Percentiles rank a stretch among this genome's conserved stretches.
phyloP scores from a whole-genome alignment of 2,797 vertebrate species.

The Eidolon dupreanum region DNA sequence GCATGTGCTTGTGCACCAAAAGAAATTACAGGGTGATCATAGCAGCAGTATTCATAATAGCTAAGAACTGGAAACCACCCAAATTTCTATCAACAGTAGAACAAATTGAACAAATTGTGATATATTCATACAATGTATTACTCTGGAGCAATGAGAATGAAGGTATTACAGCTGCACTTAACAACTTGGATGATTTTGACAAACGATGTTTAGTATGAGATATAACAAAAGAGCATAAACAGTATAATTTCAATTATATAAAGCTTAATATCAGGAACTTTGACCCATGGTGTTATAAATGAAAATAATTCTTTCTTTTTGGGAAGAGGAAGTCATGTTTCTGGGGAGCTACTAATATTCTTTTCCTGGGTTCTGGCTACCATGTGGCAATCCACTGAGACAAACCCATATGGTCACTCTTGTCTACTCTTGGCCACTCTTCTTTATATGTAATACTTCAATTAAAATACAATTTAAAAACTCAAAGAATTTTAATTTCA shows the following conservation, averaged over 20 bases:
- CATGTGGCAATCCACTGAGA: background rate
- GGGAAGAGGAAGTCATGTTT: background rate
- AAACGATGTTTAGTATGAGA: background rate
- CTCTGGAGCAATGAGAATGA: background rate
- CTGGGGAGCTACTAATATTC: background rate
- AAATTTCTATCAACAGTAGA: background rate
- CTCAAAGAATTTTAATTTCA: background rate
- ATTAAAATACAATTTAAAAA: background rate
- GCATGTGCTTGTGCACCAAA: background rate
- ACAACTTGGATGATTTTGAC: background rate
- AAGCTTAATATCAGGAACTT: background rate
- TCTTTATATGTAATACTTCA: background rate
- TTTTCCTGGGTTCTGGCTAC: background rate
- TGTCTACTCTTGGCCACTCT: background rate
- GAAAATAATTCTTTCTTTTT: background rate
- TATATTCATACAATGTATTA: background rate
- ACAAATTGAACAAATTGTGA: background rate
- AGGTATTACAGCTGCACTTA: background rate
- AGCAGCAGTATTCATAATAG: background rate
- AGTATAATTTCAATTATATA: background rate
- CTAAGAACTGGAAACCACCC: background rate
- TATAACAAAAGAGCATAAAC: background rate
- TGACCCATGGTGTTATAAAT: background rate
- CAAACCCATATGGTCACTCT: background rate
- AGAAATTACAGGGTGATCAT: slow-evolving; percentile 45